Evolutionary conservation across 2,113 vertebrate species (phyloP).

Genomic region (Oceanodroma tethys): DNA sequence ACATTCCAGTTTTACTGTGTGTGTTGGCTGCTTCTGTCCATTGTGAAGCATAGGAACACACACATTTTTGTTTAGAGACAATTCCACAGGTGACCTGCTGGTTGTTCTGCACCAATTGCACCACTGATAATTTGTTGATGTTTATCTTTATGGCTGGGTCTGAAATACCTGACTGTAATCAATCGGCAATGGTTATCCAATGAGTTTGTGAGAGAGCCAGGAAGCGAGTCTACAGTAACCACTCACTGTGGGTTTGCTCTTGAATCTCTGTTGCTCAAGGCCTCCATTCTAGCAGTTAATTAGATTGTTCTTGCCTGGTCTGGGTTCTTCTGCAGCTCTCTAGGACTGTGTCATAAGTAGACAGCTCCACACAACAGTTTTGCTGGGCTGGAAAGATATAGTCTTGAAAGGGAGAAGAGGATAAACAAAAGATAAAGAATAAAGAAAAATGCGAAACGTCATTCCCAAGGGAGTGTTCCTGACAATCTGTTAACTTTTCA

Average conservation of each 20-base stretch:
- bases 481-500: slow-evolving; percentile 39
- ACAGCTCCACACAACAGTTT: background rate
- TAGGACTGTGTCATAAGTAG: background rate
- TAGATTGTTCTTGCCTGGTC: background rate
- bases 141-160: background rate
- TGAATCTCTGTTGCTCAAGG: background rate
- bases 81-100: background rate
- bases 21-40: background rate
- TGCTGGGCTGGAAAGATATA: background rate
- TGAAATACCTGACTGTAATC: background rate
- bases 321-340: background rate
- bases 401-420: background rate
- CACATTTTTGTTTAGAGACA: background rate
- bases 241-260: background rate
- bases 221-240: background rate
- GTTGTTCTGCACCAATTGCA: background rate
- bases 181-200: background rate
- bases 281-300: background rate
- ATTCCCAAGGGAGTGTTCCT: slow-evolving; percentile 43
- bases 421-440: slow-evolving; percentile 30
- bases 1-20: background rate
- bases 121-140: background rate
- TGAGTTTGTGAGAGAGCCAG: background rate
- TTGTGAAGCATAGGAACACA: background rate
- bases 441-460: slow-evolving; percentile 33